Conservation (phyloP, 2,888 invertebrate genomes). For the Drosophila melanosoma region DNA sequence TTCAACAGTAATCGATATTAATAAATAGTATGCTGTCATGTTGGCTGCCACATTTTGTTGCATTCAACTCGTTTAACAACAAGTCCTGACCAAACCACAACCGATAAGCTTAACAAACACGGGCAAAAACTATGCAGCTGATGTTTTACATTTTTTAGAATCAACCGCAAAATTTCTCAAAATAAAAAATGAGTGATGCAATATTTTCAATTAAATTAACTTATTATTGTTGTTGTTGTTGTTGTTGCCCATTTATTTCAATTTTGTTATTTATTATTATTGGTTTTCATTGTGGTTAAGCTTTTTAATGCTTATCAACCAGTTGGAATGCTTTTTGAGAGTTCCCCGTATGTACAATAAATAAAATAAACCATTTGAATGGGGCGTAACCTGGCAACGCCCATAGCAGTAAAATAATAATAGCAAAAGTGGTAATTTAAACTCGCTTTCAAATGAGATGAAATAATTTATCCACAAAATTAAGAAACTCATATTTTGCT, state of each 20-base stretch:
- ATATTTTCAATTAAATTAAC: slow-evolving; percentile 26
- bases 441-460: background rate
- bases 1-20: background rate
- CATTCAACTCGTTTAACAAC: background rate
- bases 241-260: background rate
- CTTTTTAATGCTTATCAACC: slow-evolving; percentile 8
- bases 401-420: background rate
- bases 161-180: slow-evolving; percentile 19
- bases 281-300: slow-evolving; percentile 13
- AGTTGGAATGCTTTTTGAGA: background rate
- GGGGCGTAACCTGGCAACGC: slow-evolving; percentile 23
- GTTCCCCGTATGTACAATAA: background rate
- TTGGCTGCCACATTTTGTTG: slow-evolving; percentile 32
- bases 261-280: slow-evolving; percentile 2
- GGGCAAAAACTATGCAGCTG: background rate
- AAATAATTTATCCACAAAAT: background rate
- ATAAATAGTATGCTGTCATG: slow-evolving; percentile 26
- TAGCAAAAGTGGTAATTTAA: background rate
- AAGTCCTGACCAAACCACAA: slow-evolving; percentile 9
- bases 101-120: slow-evolving; percentile 29
- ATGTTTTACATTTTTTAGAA: slow-evolving; percentile 5
- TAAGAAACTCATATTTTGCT: background rate
- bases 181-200: slow-evolving; percentile 7
- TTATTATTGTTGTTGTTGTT: background rate
- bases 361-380: background rate